Percentiles rank a stretch among this genome's conserved stretches.
Evolutionary conservation across 2,888 invertebrate species (phyloP).

Genomic region (Xanthorhoe spadicearia): DNA sequence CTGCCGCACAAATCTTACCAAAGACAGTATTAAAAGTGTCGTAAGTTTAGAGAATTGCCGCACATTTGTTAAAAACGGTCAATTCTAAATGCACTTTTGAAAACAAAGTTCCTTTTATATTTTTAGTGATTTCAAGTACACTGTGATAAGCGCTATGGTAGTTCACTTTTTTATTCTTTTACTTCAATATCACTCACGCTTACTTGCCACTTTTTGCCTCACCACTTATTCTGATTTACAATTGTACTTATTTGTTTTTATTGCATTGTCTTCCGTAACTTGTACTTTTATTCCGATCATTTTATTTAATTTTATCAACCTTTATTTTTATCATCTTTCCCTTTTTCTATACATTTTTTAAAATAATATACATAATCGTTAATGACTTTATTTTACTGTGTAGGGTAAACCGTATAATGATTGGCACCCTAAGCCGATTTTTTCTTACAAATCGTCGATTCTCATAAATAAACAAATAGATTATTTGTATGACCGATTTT

Average conservation of each 20-base stretch:
- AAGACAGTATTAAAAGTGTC: conserved; percentile 81
- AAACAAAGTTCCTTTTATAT: conserved; percentile 64
- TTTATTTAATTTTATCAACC: not conserved
- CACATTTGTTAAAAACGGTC: conserved; percentile 83
- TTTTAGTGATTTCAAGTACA: conserved; percentile 68
- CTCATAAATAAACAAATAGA: no score
- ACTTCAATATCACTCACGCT: conserved; percentile 11
- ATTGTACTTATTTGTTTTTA: not conserved
- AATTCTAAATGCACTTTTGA: conserved; percentile 70
- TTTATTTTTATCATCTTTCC: no score
- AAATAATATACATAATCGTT: not conserved
- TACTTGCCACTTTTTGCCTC: conserved; percentile 12
- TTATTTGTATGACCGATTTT: no score
- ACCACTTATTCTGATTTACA: conserved; percentile 7
- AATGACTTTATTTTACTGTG: not conserved
- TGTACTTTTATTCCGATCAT: not conserved
- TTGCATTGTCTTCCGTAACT: conserved; percentile 6
- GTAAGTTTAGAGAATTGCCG: conserved; percentile 71
- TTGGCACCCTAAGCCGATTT: no score
- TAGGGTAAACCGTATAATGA: no score
- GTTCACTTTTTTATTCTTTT: conserved; percentile 47
- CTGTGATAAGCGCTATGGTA: conserved; percentile 80
- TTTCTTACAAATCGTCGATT: no score
- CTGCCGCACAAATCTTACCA: conserved; percentile 70
- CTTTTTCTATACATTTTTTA: no score